Evolutionary conservation across 2,113 vertebrate genomes (phyloP), one percentile per base, ranked within the genome.

Genomic region (Panthera tigris): DNA sequence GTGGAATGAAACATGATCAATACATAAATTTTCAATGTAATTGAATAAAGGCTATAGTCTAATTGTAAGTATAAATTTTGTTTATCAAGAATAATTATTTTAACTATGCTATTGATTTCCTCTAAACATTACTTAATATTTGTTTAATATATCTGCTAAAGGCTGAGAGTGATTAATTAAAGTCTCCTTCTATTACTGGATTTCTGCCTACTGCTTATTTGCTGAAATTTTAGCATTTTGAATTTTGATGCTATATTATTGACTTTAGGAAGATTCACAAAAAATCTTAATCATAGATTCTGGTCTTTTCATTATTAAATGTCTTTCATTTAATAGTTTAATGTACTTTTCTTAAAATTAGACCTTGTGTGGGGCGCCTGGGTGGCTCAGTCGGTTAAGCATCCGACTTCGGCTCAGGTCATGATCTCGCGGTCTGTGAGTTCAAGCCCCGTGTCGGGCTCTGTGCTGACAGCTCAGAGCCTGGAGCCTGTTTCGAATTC

Each of bases 51-150:
- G 2, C 23, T 33, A 21, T 55, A 36, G 50, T 95, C 27, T 89
- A 96, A 76, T n/a, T 93, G 5, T 57, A 91, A 33, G 13, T 66
- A 39, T 86, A 95, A 80, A 95, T 91, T 73, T 66, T 86, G 8
- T 82, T 93, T 71, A 79, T 78, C 63, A 78, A 73, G n/a, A 88
- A 92, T 92, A 92, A 61, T 86, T 73, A 94, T 89, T 91, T 95
- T 76, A 88, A 73, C n/a, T 48, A 21, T 41, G 36, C 21, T 76
- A 36, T 41, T 94, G 16, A 91, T 85, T 89, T 68, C 18, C 80
- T 94, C 33, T 92, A 82, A 83, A 52, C 6, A 94, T 86, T 81
- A 45, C 8, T 36, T 79, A 93, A 61, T 82, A n/a, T 92, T 89
- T 92, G 27, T 66, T 36, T 90, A 61, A 52, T 78, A 23, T 73